Percentiles rank a stretch among this genome's conserved stretches.
phyloP scores from a whole-genome alignment of 2,888 invertebrate genomes.

The Sialis fuliginosa region DNA sequence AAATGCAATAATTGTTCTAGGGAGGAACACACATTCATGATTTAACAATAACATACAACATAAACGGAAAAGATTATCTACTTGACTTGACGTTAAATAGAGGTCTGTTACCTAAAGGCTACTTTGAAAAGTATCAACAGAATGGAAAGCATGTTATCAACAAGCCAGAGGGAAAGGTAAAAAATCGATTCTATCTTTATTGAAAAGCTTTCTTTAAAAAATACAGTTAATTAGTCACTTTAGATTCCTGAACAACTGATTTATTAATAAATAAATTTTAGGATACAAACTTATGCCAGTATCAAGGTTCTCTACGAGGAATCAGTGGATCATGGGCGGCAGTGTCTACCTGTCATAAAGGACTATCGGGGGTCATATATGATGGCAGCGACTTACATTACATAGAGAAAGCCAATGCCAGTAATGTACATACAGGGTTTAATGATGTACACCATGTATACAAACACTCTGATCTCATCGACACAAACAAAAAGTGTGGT shows the following conservation, averaged over 20 bases:
- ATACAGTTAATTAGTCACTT: no score
- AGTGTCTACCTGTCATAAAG: conserved; percentile 60
- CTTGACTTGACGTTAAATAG: conserved; percentile 57
- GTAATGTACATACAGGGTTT: conserved; percentile 10
- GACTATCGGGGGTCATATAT: conserved; percentile 58
- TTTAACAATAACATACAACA: conserved; percentile 43
- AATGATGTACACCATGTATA: conserved; percentile 38
- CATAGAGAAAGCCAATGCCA: conserved; percentile 31
- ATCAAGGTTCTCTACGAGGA: conserved; percentile 55
- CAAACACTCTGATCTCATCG: conserved; percentile 41
- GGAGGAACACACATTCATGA: conserved; percentile 31
- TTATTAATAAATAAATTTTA: conserved; percentile 20
- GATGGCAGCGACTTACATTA: conserved; percentile 63
- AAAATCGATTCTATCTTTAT: conserved; percentile 4
- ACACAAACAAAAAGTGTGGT: conserved; percentile 39
- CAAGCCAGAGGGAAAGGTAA: conserved; percentile 36
- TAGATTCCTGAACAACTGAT: no score
- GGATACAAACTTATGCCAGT: conserved; percentile 60
- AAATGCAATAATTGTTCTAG: conserved; percentile 21
- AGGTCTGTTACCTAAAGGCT: conserved; percentile 49
- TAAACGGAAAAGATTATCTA: conserved; percentile 45
- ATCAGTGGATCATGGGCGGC: conserved; percentile 62
- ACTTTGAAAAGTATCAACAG: conserved; percentile 41
- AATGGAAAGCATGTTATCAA: conserved; percentile 34
- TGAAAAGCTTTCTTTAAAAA: no score